Conservation (phyloP, 2,888 invertebrate species). For the Merodon equestris region DNA sequence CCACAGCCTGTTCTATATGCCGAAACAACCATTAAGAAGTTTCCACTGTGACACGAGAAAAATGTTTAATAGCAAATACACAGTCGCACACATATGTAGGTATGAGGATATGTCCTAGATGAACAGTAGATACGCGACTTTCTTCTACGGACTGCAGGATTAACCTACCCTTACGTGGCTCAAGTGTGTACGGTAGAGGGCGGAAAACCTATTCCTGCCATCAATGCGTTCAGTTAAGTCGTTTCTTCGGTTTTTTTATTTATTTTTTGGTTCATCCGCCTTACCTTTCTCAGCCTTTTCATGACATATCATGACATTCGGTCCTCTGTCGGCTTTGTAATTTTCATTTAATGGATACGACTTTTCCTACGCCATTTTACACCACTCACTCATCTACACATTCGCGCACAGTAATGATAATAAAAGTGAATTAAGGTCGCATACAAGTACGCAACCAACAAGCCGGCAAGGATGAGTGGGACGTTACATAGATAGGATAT, state of each 20-base stretch:
- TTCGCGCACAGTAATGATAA: conserved; percentile 55
- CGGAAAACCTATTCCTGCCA: conserved; percentile 59
- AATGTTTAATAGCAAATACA: conserved; percentile 16
- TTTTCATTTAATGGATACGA: conserved; percentile 65
- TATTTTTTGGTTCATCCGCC: no score
- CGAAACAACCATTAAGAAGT: conserved; percentile 57
- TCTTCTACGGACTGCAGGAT: conserved; percentile 22
- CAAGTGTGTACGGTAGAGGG: background rate
- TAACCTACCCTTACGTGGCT: conserved; percentile 41
- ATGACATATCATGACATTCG: conserved; percentile 41
- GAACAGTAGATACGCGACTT: conserved; percentile 27
- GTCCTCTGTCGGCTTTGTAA: conserved; percentile 56
- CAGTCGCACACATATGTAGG: background rate
- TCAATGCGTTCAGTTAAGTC: conserved; percentile 56
- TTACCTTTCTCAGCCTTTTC: conserved; percentile 17
- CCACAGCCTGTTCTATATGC: conserved; percentile 15
- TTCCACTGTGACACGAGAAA: conserved; percentile 40
- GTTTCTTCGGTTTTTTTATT: background rate
- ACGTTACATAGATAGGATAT: background rate
- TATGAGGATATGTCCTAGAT: conserved; percentile 15
- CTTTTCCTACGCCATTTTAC: conserved; percentile 6
- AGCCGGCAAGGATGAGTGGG: conserved; percentile 7
- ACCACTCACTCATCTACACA: conserved; percentile 45
- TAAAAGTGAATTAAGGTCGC: conserved; percentile 66
- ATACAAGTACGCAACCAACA: background rate